phyloP scores from a whole-genome alignment of 2,797 vertebrate genomes.

The Sebastes oblongus region DNA sequence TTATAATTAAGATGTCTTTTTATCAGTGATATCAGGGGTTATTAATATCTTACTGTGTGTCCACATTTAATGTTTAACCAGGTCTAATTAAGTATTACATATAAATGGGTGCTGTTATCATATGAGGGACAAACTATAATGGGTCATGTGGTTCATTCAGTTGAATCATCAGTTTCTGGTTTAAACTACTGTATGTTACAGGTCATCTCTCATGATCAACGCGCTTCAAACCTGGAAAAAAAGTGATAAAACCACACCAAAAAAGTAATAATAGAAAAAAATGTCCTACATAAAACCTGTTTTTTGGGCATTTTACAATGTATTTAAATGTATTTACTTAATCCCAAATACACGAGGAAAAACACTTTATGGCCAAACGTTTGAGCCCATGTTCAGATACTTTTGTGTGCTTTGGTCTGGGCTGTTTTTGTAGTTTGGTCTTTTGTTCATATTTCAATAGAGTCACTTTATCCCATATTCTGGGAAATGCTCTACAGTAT shows the following conservation, averaged over 20 bases:
- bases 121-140: not conserved
- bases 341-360: not conserved
- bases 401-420: not conserved
- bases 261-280: not conserved
- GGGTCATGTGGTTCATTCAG: not conserved
- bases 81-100: not conserved
- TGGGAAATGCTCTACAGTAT: not conserved
- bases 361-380: not conserved
- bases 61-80: constrained; percentile 19
- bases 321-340: not conserved
- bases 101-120: not conserved
- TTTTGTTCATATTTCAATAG: not conserved
- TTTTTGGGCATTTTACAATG: not conserved
- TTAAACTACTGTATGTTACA: not conserved
- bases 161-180: not conserved
- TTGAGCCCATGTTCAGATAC: not conserved
- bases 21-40: not conserved
- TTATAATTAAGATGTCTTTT: not conserved
- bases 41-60: not conserved
- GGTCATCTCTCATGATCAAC: not conserved
- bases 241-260: not conserved
- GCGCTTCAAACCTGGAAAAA: not conserved
- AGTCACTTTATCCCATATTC: not conserved
- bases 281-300: too few relatives aligned
- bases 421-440: not conserved